These are phyloP conservation scores for Cepaea nemoralis DNA, from an alignment of 1,140 invertebrate species.

Conservation along the genomic window DNA sequence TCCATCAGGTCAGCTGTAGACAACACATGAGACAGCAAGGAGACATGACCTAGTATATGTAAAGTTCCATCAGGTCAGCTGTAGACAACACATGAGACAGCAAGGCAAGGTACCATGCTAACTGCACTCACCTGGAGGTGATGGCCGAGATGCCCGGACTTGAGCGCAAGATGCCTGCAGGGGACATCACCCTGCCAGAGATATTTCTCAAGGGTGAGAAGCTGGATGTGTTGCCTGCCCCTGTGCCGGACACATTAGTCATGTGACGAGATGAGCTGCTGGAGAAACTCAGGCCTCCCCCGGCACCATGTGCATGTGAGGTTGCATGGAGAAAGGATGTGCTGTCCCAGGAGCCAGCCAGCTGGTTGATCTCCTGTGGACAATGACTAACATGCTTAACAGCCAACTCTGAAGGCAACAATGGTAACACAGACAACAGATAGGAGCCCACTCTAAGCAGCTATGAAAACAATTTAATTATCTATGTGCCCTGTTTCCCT, in stretches of 20 bases:
- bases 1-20: no score
- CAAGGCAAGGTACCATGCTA: slow-evolving; percentile 45
- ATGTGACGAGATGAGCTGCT: slow-evolving; percentile 52
- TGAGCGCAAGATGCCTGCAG: slow-evolving; percentile 41
- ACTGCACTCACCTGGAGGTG: slow-evolving; percentile 19
- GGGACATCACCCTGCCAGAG: slow-evolving; percentile 62
- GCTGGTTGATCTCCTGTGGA: slow-evolving; percentile 61
- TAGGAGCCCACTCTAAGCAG: no score
- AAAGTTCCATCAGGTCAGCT: no score
- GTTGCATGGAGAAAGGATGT: slow-evolving; percentile 51
- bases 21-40: no score
- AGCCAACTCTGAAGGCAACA: no score
- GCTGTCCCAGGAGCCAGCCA: slow-evolving; percentile 55
- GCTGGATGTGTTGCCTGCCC: slow-evolving; percentile 56
- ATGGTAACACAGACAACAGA: no score
- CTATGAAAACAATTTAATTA: no score
- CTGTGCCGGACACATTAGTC: slow-evolving; percentile 51
- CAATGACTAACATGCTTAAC: no score
- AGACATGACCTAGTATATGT: no score
- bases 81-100: no score
- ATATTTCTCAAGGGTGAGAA: slow-evolving; percentile 63
- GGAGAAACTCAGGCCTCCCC: background rate
- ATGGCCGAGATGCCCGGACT: no score
- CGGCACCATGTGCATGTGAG: slow-evolving; percentile 11
- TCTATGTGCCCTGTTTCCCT: no score